Evolutionary conservation across 2,113 vertebrate species (phyloP).

Genomic region (Ginglymostoma cirratum): DNA sequence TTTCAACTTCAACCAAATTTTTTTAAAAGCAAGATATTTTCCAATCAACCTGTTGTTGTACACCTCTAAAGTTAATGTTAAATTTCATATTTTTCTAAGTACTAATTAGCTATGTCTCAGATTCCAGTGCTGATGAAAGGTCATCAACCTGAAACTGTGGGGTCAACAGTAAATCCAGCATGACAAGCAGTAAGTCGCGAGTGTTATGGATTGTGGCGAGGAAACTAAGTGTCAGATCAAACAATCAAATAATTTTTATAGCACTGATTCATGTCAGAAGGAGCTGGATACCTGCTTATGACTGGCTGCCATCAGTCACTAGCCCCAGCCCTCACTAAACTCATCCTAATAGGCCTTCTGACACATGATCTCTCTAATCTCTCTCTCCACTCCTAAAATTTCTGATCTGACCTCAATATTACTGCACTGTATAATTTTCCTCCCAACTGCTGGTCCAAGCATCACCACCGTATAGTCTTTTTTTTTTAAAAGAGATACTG

Average conservation of each 20-base stretch:
- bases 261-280: background rate
- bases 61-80: background rate
- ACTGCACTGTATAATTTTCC: too few relatives aligned
- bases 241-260: background rate
- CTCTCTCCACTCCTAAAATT: background rate
- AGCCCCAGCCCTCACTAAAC: background rate
- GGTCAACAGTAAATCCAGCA: background rate
- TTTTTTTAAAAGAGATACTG: too few relatives aligned
- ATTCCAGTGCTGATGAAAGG: background rate
- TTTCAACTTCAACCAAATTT: background rate
- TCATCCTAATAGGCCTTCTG: background rate
- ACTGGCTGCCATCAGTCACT: background rate
- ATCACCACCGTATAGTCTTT: too few relatives aligned
- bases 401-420: too few relatives aligned
- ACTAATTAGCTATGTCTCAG: background rate
- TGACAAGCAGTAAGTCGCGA: too few relatives aligned
- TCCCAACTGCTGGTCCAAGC: too few relatives aligned
- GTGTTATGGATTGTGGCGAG: background rate
- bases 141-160: background rate
- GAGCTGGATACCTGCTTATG: background rate
- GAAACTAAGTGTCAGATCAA: background rate
- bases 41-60: too few relatives aligned
- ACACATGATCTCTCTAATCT: too few relatives aligned
- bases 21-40: too few relatives aligned
- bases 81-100: background rate